These are phyloP conservation scores for Apteryx mantelli DNA, from an alignment of 2,113 vertebrate genomes.

Conservation along the genomic window DNA sequence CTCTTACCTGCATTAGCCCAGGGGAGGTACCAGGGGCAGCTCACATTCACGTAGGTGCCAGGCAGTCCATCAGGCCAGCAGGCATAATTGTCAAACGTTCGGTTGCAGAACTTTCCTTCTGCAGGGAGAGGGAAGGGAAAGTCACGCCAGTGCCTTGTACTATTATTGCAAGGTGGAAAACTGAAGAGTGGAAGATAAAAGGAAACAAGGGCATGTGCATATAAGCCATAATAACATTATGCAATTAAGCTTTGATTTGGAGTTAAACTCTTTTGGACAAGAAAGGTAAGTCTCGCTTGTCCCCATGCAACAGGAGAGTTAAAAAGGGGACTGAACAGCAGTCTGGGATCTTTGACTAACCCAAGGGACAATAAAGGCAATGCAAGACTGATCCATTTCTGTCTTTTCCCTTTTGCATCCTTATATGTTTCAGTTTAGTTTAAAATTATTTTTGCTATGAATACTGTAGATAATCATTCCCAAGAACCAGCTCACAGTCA, in stretches of 20 bases:
- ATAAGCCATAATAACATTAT: neutral
- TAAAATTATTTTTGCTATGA: neutral
- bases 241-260: neutral
- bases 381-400: neutral
- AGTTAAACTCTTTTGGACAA: neutral
- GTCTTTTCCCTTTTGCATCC: neutral
- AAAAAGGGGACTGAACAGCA: neutral
- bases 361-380: neutral
- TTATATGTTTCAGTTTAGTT: neutral
- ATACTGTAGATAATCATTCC: neutral
- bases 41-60: slow-evolving; percentile 87
- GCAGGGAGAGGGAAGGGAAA: slow-evolving; percentile 5
- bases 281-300: neutral
- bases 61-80: slow-evolving; percentile 92
- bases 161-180: neutral
- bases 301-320: neutral
- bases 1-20: slow-evolving; percentile 85
- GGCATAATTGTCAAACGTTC: slow-evolving; percentile 90
- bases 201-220: accelerated
- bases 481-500: neutral
- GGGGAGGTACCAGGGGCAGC: slow-evolving; percentile 94
- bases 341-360: neutral
- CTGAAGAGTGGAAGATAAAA: neutral
- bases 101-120: slow-evolving; percentile 91
- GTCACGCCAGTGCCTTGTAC: neutral